Percentiles rank a stretch among this genome's conserved stretches.
phyloP scores from a whole-genome alignment of 2,797 vertebrate species.

The Delichon dasypus region DNA sequence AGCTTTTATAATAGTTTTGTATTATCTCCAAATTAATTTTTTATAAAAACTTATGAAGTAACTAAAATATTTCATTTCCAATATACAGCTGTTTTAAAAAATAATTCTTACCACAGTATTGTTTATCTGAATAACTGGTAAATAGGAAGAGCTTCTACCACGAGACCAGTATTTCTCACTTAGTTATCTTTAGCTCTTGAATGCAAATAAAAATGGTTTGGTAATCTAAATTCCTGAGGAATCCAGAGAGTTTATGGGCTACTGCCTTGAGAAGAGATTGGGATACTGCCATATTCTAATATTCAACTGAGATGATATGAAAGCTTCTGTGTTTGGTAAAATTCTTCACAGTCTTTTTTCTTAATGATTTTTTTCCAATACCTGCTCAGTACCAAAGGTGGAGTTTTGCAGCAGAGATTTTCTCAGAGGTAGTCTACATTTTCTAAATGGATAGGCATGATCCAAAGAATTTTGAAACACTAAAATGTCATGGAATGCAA shows the following conservation, averaged over 20 bases:
- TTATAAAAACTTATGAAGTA: not conserved
- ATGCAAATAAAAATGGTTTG: not conserved
- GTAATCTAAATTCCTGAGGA: not conserved
- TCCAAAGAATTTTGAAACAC: not conserved
- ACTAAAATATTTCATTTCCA: constrained; percentile 38
- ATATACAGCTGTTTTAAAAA: not conserved
- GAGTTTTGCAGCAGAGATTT: not conserved
- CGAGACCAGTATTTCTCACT: not conserved
- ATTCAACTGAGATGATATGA: not conserved
- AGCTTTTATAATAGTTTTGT: constrained; percentile 48
- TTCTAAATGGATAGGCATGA: not conserved
- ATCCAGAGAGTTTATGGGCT: not conserved
- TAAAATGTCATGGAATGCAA: not conserved
- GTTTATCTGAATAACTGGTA: not conserved
- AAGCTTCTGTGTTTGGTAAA: not conserved
- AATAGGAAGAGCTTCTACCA: not conserved
- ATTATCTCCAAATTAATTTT: constrained; percentile 57
- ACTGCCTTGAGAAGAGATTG: not conserved
- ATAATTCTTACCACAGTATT: not conserved
- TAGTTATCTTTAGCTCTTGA: not conserved
- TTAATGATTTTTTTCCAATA: not conserved
- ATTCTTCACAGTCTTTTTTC: not conserved
- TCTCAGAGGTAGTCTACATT: not conserved
- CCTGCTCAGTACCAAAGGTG: not conserved
- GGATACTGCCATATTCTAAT: not conserved